These are phyloP conservation scores for Gobio gobio DNA, from an alignment of 2,113 vertebrate species.

Conservation along the genomic window DNA sequence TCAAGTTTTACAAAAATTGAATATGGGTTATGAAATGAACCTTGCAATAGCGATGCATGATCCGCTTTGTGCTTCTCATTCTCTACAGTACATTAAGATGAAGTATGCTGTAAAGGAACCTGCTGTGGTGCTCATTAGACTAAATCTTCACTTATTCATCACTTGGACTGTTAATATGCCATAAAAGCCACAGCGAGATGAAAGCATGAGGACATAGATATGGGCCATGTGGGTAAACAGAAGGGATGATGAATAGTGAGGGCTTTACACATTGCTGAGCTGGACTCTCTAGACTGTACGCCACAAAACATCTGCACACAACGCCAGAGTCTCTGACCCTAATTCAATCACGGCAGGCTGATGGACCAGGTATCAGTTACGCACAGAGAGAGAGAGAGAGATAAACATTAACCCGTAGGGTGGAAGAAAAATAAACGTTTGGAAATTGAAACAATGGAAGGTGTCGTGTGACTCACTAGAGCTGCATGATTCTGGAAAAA, in stretches of 20 bases:
- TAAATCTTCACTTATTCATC: constrained; percentile 3
- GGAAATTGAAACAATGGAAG: neutral
- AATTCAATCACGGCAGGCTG: constrained; percentile 66
- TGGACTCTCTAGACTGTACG: constrained; percentile 17
- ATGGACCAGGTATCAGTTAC: constrained; percentile 69
- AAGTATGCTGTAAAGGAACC: neutral
- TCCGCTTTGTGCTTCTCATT: neutral
- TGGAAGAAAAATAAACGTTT: constrained; percentile 6
- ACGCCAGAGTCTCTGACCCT: constrained; percentile 62
- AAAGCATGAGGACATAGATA: constrained; percentile 45
- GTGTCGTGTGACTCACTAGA: neutral
- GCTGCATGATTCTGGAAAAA: too few species aligned
- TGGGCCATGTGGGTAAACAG: constrained; percentile 43
- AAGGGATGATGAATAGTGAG: constrained; percentile 46
- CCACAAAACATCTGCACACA: constrained; percentile 31
- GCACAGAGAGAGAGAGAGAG: constrained; percentile 19
- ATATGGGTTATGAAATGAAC: constrained; percentile 1
- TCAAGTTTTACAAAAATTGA: neutral
- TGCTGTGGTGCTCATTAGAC: constrained; percentile 5
- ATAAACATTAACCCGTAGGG: neutral
- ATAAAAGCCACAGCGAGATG: constrained; percentile 16
- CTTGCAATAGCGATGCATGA: neutral
- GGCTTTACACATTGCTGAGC: constrained; percentile 38
- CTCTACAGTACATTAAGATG: neutral
- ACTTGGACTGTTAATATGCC: constrained; percentile 35